A percentile compares a stretch with the other conserved stretches of the same genome.
Conservation (phyloP, 2,113 vertebrate species). For the Noturus placidus region DNA sequence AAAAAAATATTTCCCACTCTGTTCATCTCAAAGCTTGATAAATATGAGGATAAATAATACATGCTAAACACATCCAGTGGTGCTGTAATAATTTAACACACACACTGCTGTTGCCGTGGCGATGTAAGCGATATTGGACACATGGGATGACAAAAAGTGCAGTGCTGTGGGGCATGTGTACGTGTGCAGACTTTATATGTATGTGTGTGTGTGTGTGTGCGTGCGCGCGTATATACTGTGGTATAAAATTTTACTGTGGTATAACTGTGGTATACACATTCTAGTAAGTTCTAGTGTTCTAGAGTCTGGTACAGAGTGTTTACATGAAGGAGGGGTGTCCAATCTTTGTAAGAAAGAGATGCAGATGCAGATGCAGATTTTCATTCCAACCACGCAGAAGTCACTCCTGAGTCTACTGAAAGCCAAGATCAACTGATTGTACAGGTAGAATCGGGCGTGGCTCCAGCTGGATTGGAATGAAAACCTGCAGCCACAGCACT, state of each 20-base stretch:
- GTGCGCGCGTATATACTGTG: neutral
- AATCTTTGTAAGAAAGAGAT: no score
- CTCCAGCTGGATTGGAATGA: no score
- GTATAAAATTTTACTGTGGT: neutral
- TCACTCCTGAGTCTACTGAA: no score
- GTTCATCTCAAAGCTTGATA: neutral
- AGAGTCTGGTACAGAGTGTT: neutral
- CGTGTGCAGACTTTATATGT: conserved; percentile 57
- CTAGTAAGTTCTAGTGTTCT: neutral
- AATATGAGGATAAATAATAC: neutral
- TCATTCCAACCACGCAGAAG: no score
- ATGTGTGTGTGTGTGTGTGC: neutral
- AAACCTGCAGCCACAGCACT: no score
- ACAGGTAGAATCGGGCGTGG: no score
- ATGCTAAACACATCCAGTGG: conserved; percentile 9
- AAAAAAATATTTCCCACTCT: neutral
- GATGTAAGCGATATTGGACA: conserved; percentile 74
- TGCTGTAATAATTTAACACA: neutral
- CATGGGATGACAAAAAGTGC: conserved; percentile 74
- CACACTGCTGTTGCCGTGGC: conserved; percentile 53
- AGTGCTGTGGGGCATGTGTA: conserved; percentile 57
- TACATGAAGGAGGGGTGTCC: neutral
- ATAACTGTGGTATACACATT: neutral
- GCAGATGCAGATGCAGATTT: no score
- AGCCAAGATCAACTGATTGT: no score